Evolutionary conservation across 2,888 invertebrate species (phyloP).

Genomic region (Hydroisotoma schaefferi): DNA sequence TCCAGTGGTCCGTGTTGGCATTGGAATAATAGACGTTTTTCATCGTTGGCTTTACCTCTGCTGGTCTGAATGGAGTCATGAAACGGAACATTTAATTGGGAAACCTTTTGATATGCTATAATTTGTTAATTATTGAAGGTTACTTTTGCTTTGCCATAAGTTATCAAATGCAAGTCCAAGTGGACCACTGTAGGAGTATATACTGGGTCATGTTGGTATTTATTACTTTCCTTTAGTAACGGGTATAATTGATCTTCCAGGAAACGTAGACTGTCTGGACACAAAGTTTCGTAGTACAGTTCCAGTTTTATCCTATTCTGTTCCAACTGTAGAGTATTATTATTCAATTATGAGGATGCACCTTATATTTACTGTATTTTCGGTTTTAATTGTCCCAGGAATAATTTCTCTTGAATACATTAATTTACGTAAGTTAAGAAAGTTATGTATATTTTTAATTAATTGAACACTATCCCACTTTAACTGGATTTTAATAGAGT

Average conservation of each 20-base stretch:
- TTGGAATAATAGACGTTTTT: neutral
- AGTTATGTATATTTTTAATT: too few species aligned
- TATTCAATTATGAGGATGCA: too few species aligned
- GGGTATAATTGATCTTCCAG: conserved; percentile 9
- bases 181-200: neutral
- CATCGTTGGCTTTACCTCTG: neutral
- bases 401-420: too few species aligned
- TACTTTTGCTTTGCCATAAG: conserved; percentile 25
- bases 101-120: too few species aligned
- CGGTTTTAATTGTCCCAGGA: too few species aligned
- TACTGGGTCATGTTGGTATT: too few species aligned
- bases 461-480: too few species aligned
- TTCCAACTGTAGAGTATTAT: too few species aligned
- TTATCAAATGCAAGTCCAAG: conserved; percentile 12
- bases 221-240: neutral
- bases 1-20: conserved; percentile 20
- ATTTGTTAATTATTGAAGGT: neutral
- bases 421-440: too few species aligned
- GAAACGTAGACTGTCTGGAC: conserved; percentile 16
- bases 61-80: neutral
- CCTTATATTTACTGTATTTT: too few species aligned
- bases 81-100: too few species aligned
- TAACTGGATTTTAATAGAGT: too few species aligned
- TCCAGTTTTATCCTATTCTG: neutral
- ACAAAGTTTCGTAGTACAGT: conserved; percentile 20